phyloP scores from a whole-genome alignment of 2,113 vertebrate species.

The Progne subis region DNA sequence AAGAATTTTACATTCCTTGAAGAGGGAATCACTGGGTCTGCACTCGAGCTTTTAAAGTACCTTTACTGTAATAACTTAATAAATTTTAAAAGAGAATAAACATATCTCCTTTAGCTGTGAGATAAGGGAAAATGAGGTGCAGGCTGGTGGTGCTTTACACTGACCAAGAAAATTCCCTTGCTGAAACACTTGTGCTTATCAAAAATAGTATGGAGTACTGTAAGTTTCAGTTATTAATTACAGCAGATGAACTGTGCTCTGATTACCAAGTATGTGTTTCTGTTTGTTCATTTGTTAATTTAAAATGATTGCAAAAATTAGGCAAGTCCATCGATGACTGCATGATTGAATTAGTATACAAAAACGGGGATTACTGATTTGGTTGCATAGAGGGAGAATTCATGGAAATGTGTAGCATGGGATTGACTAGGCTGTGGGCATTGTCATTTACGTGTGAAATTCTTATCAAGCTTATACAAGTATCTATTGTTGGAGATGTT shows the following conservation, averaged over 20 bases:
- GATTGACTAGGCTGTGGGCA: not conserved
- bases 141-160: not conserved
- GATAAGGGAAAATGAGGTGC: not conserved
- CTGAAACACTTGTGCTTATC: not conserved
- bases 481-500: not conserved
- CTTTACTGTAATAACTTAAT: not conserved
- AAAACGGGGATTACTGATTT: not conserved
- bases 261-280: not conserved
- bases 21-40: not conserved
- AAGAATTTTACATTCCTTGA: not conserved
- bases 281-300: not conserved
- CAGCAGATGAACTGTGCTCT: not conserved
- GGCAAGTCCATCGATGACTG: not conserved
- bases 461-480: not conserved
- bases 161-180: not conserved
- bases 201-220: not conserved
- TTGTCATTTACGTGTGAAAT: not conserved
- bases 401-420: not conserved
- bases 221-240: not conserved
- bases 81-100: not conserved
- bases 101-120: not conserved
- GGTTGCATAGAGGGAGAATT: not conserved
- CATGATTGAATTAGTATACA: not conserved
- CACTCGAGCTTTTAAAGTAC: not conserved
- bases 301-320: not conserved